Evolutionary conservation across 2,888 invertebrate species (phyloP), one percentile per base, ranked within the genome.

Genomic region (Ypsolopha scabrella): DNA sequence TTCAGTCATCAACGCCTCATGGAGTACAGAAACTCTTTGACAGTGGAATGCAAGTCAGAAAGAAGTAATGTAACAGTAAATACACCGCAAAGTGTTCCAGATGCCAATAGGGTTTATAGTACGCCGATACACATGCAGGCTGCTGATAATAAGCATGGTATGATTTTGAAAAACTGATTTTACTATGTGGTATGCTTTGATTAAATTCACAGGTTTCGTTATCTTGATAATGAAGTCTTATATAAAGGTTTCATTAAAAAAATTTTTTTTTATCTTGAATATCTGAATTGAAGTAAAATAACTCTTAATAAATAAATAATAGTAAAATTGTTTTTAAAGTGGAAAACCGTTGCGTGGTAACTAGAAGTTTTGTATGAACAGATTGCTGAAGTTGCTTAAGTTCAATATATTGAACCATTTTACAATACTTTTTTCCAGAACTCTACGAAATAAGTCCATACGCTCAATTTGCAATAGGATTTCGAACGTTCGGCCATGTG

Each of bases 381-480:
- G 24, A 3, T 24, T 2, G 24, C 24, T 24, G 4, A 24, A 24
- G 24, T 24, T 24, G 24, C 24, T 24, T 24, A 24, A 3, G 4
- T 34, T 36, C 6, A 34, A 34, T 1, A 9, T 36, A 36, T 48
- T 48, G 10, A 24, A 24, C 24, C 24, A 24, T 24, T 24, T 24
- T 24, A 24, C 24, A 24, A 24, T 24, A 3, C 24, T 72, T 70
- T 0, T 24, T 24, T 24, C n/a, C 75, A 86, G 87, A 87, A 60
- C 57, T 87, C 9, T 87, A 87, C 57, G 87, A 87, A 55, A 87
- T 87, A 61, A 87, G 87, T 63, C 87, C 87, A 1, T 87, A 87
- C 56, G 87, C 87, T 0, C 87, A 87, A 52, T 87, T 87, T 48
- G 85, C 85, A 0, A 76, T 87, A 50, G 87, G 87, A 0, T 87